Evolutionary conservation across 35 echinoderm and acorn worm species (phyloP).

Genomic region (Ophioderma brevispina): DNA sequence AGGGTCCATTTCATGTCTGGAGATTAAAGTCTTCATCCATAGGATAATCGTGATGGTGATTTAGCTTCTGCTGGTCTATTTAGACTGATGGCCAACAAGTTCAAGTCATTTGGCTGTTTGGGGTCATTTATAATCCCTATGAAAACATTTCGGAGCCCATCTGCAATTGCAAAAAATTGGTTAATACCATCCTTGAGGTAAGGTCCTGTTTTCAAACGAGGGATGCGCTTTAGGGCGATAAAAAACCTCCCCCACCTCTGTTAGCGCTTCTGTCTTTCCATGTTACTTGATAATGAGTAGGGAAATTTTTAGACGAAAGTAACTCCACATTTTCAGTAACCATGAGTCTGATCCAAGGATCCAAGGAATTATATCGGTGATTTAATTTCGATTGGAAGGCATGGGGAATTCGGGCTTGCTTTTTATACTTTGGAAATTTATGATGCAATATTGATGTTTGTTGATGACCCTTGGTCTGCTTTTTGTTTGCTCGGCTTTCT

Average conservation of each 20-base stretch:
- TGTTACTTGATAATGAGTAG: neutral
- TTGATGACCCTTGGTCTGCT: neutral
- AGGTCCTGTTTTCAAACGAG: neutral
- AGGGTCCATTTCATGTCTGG: slow-evolving; percentile 9
- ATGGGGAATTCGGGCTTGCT: neutral
- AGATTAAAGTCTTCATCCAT: slow-evolving; percentile 21
- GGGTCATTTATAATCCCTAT: neutral
- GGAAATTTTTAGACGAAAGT: slow-evolving; percentile 6
- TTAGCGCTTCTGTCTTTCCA: neutral
- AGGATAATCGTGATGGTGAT: slow-evolving; percentile 4
- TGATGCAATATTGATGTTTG: neutral
- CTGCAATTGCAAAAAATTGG: slow-evolving; percentile 13
- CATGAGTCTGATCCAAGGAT: slow-evolving; percentile 24
- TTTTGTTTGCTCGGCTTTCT: neutral
- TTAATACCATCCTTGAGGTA: neutral
- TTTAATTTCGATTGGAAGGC: slow-evolving; percentile 37
- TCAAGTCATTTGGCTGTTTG: neutral
- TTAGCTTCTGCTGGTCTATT: neutral
- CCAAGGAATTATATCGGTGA: slow-evolving; percentile 8
- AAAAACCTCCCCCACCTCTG: slow-evolving; percentile 8
- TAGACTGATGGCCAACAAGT: neutral
- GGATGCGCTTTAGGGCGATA: neutral
- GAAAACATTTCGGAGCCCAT: neutral
- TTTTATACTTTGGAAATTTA: neutral
- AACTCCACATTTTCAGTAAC: neutral